Conservation (phyloP, 2,888 invertebrate genomes). For the Schizaphis graminum region DNA sequence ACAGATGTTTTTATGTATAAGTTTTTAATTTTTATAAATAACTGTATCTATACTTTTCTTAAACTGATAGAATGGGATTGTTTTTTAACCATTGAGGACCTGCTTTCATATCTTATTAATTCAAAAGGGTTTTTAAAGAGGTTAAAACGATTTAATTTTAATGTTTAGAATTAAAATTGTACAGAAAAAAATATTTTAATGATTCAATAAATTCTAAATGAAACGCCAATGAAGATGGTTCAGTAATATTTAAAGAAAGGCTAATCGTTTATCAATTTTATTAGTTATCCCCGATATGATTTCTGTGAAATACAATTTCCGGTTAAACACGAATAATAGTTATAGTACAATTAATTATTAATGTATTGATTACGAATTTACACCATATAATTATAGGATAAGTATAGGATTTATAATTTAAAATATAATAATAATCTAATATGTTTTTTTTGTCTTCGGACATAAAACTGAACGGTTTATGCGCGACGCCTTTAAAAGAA, state of each 20-base stretch:
- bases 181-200: not conserved
- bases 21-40: not conserved
- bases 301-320: constrained; percentile 41
- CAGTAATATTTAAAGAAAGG: constrained; percentile 24
- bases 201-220: constrained; percentile 27
- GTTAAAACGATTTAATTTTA: not conserved
- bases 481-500: not conserved
- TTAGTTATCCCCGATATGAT: constrained; percentile 15
- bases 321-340: not conserved
- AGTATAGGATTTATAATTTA: not conserved
- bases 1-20: not conserved
- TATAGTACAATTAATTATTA: not conserved
- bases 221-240: not conserved
- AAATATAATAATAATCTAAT: not conserved
- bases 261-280: constrained; percentile 33
- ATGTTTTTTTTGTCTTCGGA: not conserved
- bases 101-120: not conserved
- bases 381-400: not conserved
- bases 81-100: not conserved
- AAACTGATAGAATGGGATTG: not conserved
- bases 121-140: not conserved
- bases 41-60: not conserved
- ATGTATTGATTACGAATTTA: not conserved
- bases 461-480: not conserved
- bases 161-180: not conserved